phyloP scores from a whole-genome alignment of 2,113 vertebrate genomes.

The Scopus umbretta region DNA sequence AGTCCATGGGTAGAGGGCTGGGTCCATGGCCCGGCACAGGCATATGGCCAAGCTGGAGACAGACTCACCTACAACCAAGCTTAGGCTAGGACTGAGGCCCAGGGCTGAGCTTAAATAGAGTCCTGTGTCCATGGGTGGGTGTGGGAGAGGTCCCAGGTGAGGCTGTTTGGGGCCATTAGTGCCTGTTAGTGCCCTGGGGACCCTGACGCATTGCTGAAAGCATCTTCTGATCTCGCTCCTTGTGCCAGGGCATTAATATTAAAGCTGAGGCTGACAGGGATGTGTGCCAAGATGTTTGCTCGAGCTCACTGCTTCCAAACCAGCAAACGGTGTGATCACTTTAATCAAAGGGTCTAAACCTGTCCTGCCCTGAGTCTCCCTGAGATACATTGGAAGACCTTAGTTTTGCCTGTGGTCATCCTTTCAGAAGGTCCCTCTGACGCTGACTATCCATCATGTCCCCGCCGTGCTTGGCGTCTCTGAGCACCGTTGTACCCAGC shows the following conservation, averaged over 20 bases:
- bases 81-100: not conserved
- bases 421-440: not conserved
- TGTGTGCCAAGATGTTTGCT: not conserved
- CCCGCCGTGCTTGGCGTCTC: not conserved
- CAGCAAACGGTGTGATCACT: accelerated
- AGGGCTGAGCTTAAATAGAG: not conserved
- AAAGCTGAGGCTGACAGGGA: not conserved
- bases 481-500: not conserved
- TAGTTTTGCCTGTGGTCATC: not conserved
- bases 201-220: not conserved
- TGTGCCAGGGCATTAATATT: not conserved
- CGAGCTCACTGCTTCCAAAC: not conserved
- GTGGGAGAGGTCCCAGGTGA: not conserved
- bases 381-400: accelerated
- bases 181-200: accelerated
- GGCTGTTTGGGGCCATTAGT: not conserved
- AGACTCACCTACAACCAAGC: not conserved
- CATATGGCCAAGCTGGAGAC: not conserved
- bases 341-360: not conserved
- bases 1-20: not conserved
- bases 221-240: not conserved
- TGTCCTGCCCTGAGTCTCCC: not conserved
- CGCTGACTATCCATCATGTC: accelerated
- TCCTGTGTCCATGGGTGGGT: accelerated
- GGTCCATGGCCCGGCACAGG: not conserved